These are phyloP conservation scores for Tonatia bakeri DNA, from an alignment of 2,113 vertebrate species.

Conservation along the genomic window DNA sequence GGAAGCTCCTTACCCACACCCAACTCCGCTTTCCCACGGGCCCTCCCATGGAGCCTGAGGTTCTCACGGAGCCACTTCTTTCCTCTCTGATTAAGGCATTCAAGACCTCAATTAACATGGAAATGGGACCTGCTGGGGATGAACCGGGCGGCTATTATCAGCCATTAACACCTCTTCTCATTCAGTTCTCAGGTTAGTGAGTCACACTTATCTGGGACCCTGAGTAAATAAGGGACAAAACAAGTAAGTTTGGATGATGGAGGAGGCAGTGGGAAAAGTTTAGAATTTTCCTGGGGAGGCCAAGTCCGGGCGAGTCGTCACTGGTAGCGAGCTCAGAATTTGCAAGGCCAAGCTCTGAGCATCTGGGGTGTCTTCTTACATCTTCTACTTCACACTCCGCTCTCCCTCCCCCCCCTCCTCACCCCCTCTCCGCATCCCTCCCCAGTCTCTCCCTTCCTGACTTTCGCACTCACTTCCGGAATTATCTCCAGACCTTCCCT, in stretches of 20 bases:
- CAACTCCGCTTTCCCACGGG: not conserved
- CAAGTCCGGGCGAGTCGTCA: fast-evolving
- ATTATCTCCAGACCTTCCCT: fast-evolving
- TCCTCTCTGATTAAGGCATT: not conserved
- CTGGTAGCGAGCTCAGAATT: too few species aligned
- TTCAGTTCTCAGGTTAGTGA: not conserved
- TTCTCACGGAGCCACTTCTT: not conserved
- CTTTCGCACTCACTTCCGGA: not conserved
- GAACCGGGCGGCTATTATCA: not conserved
- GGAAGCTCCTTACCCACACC: not conserved
- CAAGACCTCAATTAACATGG: not conserved
- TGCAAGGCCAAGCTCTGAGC: not conserved
- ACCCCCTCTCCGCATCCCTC: not conserved
- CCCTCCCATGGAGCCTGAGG: fast-evolving
- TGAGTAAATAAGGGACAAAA: not conserved
- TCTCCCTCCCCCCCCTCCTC: too few species aligned
- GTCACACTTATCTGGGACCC: not conserved
- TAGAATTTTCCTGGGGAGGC: not conserved
- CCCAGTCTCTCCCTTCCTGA: not conserved
- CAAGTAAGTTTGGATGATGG: not conserved
- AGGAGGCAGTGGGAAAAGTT: not conserved
- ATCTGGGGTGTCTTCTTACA: not conserved
- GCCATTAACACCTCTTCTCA: not conserved
- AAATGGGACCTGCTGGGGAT: not conserved
- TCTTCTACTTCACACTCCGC: not conserved